Evolutionary conservation across 2,888 invertebrate genomes (phyloP).

Genomic region (Trypoxylon attenuatum): DNA sequence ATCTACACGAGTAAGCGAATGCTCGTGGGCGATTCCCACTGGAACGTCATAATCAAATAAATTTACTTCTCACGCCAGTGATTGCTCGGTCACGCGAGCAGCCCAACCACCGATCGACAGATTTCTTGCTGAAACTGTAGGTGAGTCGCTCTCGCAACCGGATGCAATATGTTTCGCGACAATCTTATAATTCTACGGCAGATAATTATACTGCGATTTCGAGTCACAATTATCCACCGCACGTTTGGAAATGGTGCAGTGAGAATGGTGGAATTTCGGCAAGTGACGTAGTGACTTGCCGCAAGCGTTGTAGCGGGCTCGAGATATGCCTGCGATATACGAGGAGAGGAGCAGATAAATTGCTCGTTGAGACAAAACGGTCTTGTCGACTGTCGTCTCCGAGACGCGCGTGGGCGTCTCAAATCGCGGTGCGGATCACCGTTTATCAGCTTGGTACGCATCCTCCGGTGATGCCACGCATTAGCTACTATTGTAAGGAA

Average conservation of each 20-base stretch:
- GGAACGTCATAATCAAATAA: conserved; percentile 41
- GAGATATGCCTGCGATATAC: conserved; percentile 36
- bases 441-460: conserved; percentile 28
- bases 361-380: conserved; percentile 34
- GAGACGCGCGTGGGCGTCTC: conserved; percentile 24
- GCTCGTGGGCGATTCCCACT: conserved; percentile 32
- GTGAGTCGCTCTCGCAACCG: not conserved
- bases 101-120: not conserved
- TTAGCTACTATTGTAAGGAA: too few species aligned
- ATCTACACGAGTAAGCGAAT: conserved; percentile 14
- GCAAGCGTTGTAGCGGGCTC: conserved; percentile 5
- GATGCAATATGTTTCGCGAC: not conserved
- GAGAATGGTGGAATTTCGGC: conserved; percentile 11
- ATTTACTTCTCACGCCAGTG: not conserved
- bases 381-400: conserved; percentile 21
- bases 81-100: not conserved
- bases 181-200: too few species aligned
- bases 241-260: not conserved
- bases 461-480: not conserved
- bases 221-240: not conserved
- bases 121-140: not conserved
- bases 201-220: not conserved
- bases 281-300: conserved; percentile 23
- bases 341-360: conserved; percentile 43
- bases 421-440: conserved; percentile 28